phyloP scores from a whole-genome alignment of 1,140 invertebrate genomes.

The Magallana ariakensis region DNA sequence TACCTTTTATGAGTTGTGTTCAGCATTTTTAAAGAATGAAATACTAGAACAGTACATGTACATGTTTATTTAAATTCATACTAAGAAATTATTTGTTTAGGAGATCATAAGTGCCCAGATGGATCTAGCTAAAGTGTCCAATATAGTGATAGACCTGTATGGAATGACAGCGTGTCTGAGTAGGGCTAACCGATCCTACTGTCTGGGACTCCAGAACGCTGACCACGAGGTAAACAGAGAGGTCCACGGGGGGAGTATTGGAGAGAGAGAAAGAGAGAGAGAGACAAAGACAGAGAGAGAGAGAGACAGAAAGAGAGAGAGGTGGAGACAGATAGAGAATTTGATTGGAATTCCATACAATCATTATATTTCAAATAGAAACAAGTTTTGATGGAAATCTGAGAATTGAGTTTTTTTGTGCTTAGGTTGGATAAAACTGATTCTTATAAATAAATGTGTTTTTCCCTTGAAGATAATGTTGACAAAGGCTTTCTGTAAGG shows the following conservation, averaged over 20 bases:
- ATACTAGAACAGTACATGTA: no score
- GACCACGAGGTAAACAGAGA: constrained; percentile 83
- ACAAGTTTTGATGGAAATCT: no score
- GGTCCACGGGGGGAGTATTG: no score
- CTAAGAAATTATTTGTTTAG: constrained; percentile 53
- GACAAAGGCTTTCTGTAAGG: constrained; percentile 71
- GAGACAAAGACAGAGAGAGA: no score
- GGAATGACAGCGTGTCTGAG: constrained; percentile 76
- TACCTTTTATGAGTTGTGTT: no score
- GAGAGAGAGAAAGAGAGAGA: neutral
- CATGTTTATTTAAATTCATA: no score
- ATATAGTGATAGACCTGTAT: constrained; percentile 77
- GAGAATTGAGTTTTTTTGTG: no score
- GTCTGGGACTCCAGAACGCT: constrained; percentile 85
- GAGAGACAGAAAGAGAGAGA: no score
- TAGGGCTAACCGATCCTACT: constrained; percentile 81
- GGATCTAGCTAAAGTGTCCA: constrained; percentile 72
- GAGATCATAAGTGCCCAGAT: constrained; percentile 75
- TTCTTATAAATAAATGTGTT: neutral
- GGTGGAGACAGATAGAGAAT: no score
- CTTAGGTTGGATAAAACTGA: neutral
- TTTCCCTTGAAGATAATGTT: constrained; percentile 65
- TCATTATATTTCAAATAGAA: no score
- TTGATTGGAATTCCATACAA: no score
- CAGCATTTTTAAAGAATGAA: no score